These are phyloP conservation scores for Ptilonorhynchus violaceus DNA, from an alignment of 2,113 vertebrate genomes.

Conservation along the genomic window DNA sequence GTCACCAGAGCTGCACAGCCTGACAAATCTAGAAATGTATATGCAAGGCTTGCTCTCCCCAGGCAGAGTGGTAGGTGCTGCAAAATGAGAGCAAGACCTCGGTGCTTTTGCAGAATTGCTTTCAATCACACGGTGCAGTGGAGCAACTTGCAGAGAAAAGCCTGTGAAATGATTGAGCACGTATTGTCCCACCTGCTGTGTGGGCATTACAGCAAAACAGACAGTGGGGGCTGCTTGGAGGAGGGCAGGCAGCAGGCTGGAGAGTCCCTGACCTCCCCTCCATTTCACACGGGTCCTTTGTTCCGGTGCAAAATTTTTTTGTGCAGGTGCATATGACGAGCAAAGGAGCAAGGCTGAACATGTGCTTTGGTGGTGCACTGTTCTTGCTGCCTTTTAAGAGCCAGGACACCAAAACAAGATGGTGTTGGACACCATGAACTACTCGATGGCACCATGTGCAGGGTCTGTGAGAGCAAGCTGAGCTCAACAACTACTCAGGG, in stretches of 20 bases:
- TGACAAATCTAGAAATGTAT: background rate
- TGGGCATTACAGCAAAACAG: background rate
- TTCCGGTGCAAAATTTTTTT: background rate
- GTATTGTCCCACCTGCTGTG: background rate
- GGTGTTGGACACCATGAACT: background rate
- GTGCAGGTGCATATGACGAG: background rate
- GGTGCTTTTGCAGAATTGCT: background rate
- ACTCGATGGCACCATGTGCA: fast-evolving
- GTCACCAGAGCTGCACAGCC: background rate
- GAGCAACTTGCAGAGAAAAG: background rate
- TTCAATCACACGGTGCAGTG: fast-evolving
- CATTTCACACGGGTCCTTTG: fast-evolving
- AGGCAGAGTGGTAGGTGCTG: background rate
- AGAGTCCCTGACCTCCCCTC: background rate
- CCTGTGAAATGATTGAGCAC: background rate
- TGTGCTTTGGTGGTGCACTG: background rate
- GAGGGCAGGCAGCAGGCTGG: fast-evolving
- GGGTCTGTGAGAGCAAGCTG: background rate
- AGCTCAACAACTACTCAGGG: background rate
- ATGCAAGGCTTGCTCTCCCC: background rate
- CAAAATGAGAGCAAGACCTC: background rate
- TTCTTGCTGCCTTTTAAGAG: background rate
- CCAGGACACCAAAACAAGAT: background rate
- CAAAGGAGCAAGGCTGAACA: background rate
- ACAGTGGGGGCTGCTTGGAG: background rate